Percentiles rank a stretch among this genome's conserved stretches.
Evolutionary conservation across 2,888 invertebrate genomes (phyloP).

Genomic region (Synanthedon tipuliformis): DNA sequence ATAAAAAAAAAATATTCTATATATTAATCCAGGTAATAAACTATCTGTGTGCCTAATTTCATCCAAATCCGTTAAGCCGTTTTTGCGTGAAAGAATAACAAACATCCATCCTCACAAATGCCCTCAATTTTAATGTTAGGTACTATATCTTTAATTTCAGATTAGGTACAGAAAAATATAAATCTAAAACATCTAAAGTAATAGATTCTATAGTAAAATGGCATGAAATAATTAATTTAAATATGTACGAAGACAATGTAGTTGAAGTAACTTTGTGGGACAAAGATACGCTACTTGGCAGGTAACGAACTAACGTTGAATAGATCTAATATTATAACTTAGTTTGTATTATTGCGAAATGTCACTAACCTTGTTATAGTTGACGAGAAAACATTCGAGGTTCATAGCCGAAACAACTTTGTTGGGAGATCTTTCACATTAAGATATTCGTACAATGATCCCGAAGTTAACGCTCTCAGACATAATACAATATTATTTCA

Average conservation of each 20-base stretch:
- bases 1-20: too few species aligned
- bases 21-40: too few species aligned
- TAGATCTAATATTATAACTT: constrained; percentile 78
- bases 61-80: too few species aligned
- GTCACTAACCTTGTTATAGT: too few species aligned
- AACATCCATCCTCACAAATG: too few species aligned
- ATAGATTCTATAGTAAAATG: constrained; percentile 73
- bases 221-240: constrained; percentile 95
- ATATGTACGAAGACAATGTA: constrained; percentile 88
- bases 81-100: too few species aligned
- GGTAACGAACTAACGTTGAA: constrained; percentile 37
- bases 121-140: too few species aligned
- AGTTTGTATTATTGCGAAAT: constrained; percentile 22
- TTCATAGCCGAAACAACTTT: neutral
- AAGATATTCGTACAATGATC: neutral
- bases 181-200: constrained; percentile 85
- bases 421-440: neutral
- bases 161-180: constrained; percentile 94
- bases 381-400: neutral
- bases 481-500: neutral
- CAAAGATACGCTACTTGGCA: constrained; percentile 71
- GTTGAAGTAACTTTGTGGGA: constrained; percentile 91
- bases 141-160: constrained; percentile 47
- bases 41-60: too few species aligned
- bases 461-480: neutral